Evolutionary conservation across 2,888 invertebrate species (phyloP).

Genomic region (Drosophila eohydei): DNA sequence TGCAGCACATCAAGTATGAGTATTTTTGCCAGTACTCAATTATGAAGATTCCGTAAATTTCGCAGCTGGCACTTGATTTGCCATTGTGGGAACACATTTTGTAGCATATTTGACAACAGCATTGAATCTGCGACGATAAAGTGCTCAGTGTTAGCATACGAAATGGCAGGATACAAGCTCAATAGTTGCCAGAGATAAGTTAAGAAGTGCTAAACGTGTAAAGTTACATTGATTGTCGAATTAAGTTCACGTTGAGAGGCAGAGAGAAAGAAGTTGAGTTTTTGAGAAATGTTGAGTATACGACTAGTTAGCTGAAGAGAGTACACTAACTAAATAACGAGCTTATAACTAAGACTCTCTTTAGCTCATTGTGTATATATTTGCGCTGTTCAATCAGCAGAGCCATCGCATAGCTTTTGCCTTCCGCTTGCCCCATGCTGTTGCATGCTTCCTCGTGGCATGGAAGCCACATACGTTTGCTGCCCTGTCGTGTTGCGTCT

Average conservation of each 20-base stretch:
- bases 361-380: too few relatives aligned
- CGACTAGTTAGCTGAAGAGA: too few relatives aligned
- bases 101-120: conserved; percentile 44
- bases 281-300: not conserved
- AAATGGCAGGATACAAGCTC: conserved; percentile 4
- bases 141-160: conserved; percentile 2
- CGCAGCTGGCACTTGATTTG: conserved; percentile 24
- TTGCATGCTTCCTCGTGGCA: conserved; percentile 14
- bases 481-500: conserved; percentile 72
- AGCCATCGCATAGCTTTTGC: not conserved
- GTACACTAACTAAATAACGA: too few relatives aligned
- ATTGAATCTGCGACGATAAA: conserved; percentile 27
- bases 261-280: not conserved
- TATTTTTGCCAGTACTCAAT: conserved; percentile 45
- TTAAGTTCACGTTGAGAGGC: not conserved
- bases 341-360: not conserved
- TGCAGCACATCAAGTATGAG: conserved; percentile 43
- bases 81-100: conserved; percentile 39
- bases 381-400: not conserved
- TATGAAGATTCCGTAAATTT: conserved; percentile 39
- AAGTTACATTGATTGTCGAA: not conserved
- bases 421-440: conserved; percentile 5
- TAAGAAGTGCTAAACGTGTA: not conserved
- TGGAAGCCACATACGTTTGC: conserved; percentile 64
- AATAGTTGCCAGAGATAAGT: conserved; percentile 7